A percentile compares a stretch with the other conserved stretches of the same genome.
Evolutionary conservation across 2,888 invertebrate genomes (phyloP).

Genomic region (Beris chalybata): DNA sequence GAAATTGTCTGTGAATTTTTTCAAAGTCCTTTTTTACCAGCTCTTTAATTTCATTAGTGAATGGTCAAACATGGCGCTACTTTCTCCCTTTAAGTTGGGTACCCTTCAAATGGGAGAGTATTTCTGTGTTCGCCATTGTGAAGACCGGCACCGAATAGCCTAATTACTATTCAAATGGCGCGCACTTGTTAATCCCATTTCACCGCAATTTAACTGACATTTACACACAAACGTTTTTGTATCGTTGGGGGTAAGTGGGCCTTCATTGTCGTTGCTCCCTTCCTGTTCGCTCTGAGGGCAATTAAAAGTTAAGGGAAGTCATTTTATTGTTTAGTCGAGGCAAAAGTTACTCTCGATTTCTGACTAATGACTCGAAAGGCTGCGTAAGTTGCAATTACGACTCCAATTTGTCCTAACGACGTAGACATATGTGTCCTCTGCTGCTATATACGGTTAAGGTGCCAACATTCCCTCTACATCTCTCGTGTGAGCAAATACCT

Average conservation of each 20-base stretch:
- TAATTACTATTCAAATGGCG: conserved; percentile 39
- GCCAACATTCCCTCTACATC: not conserved
- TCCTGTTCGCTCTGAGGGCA: conserved; percentile 13
- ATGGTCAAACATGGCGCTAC: not conserved
- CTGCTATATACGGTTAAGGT: conserved; percentile 17
- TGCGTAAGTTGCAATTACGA: conserved; percentile 37
- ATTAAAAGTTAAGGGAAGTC: conserved; percentile 34
- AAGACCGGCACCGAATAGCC: conserved; percentile 12
- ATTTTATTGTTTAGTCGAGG: conserved; percentile 27
- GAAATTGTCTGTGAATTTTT: not conserved
- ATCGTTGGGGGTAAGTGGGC: not conserved
- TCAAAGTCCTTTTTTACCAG: not conserved
- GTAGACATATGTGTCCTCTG: conserved; percentile 34
- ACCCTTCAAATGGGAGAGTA: not conserved
- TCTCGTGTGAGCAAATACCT: not conserved
- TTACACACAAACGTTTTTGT: conserved; percentile 26
- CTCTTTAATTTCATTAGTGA: conserved; percentile 9
- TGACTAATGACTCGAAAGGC: conserved; percentile 36
- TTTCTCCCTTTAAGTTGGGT: not conserved
- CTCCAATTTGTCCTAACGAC: conserved; percentile 37
- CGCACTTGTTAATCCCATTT: conserved; percentile 35
- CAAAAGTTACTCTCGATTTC: conserved; percentile 25
- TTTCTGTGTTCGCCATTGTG: not conserved
- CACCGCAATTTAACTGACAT: conserved; percentile 38
- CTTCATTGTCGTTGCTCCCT: not conserved